Evolutionary conservation across 2,888 invertebrate species (phyloP).

Genomic region (Boloria euphrosyne): DNA sequence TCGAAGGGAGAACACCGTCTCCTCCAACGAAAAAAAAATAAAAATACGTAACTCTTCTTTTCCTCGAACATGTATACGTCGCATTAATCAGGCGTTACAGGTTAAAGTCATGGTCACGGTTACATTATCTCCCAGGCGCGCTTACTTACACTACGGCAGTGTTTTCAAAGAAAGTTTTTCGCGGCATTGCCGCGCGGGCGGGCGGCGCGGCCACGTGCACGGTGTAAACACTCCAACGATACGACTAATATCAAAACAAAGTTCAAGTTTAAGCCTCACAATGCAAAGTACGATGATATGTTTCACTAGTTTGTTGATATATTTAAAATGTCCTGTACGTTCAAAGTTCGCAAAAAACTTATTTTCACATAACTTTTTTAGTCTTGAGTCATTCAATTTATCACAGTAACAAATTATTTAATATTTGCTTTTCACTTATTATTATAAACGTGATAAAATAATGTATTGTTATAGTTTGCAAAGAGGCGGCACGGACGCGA

Average conservation of each 20-base stretch:
- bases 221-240: slow-evolving; percentile 65
- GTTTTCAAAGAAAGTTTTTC: slow-evolving; percentile 77
- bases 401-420: slow-evolving; percentile 58
- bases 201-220: slow-evolving; percentile 73
- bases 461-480: slow-evolving; percentile 60
- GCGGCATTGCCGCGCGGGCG: slow-evolving; percentile 75
- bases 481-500: slow-evolving; percentile 59
- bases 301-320: slow-evolving; percentile 43
- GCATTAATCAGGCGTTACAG: slow-evolving; percentile 68
- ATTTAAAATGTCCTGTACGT: slow-evolving; percentile 50
- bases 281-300: slow-evolving; percentile 17
- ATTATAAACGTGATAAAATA: slow-evolving; percentile 58
- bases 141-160: slow-evolving; percentile 64
- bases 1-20: slow-evolving; percentile 74
- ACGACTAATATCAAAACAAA: slow-evolving; percentile 40
- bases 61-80: slow-evolving; percentile 73
- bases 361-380: slow-evolving; percentile 48
- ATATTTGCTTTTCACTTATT: slow-evolving; percentile 65
- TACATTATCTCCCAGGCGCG: slow-evolving; percentile 57
- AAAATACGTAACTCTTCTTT: slow-evolving; percentile 70
- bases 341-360: slow-evolving; percentile 49
- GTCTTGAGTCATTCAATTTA: slow-evolving; percentile 55
- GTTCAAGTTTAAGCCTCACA: slow-evolving; percentile 40
- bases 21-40: slow-evolving; percentile 80
- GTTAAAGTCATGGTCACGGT: slow-evolving; percentile 67